These are phyloP conservation scores for Bilobella aurantiaca DNA, from an alignment of 1,140 invertebrate genomes.

Conservation along the genomic window DNA sequence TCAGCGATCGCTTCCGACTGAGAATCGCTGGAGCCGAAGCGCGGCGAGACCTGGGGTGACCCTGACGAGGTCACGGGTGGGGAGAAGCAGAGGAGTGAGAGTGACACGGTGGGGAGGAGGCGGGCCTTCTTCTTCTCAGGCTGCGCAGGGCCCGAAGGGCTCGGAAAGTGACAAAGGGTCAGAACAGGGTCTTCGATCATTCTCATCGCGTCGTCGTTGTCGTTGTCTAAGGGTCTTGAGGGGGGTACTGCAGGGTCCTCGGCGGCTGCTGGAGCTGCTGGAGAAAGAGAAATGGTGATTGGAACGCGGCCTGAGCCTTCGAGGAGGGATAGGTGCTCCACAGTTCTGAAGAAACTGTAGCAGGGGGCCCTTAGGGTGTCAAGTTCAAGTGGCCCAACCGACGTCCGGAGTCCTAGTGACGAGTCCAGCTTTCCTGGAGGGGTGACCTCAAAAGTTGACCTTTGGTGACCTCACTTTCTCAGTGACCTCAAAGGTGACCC, in stretches of 20 bases:
- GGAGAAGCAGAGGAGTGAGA: constrained; percentile 35
- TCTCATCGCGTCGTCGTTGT: constrained; percentile 33
- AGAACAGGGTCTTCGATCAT: constrained; percentile 36
- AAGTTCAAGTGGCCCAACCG: too few relatives aligned
- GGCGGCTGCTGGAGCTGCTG: constrained; percentile 30
- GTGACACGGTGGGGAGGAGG: constrained; percentile 32
- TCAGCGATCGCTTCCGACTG: too few relatives aligned
- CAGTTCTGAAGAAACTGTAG: constrained; percentile 23
- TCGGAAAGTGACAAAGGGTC: constrained; percentile 35
- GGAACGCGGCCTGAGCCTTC: constrained; percentile 24
- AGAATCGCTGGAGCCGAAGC: neutral
- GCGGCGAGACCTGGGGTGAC: constrained; percentile 19
- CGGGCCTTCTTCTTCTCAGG: constrained; percentile 34
- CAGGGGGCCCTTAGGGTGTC: constrained; percentile 4
- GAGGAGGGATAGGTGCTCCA: constrained; percentile 30
- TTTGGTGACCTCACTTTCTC: too few relatives aligned
- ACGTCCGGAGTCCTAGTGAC: neutral
- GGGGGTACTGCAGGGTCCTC: constrained; percentile 15
- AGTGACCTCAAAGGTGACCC: too few relatives aligned
- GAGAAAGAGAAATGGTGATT: constrained; percentile 27
- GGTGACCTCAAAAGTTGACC: too few relatives aligned
- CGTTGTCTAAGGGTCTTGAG: constrained; percentile 22
- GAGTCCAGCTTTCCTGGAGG: constrained; percentile 2
- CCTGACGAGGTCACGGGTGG: constrained; percentile 31
- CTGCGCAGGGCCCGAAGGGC: constrained; percentile 34